A percentile compares a stretch with the other conserved stretches of the same genome.
Evolutionary conservation across 2,888 invertebrate genomes (phyloP).

Genomic region (Pseudolycoriella hygida): DNA sequence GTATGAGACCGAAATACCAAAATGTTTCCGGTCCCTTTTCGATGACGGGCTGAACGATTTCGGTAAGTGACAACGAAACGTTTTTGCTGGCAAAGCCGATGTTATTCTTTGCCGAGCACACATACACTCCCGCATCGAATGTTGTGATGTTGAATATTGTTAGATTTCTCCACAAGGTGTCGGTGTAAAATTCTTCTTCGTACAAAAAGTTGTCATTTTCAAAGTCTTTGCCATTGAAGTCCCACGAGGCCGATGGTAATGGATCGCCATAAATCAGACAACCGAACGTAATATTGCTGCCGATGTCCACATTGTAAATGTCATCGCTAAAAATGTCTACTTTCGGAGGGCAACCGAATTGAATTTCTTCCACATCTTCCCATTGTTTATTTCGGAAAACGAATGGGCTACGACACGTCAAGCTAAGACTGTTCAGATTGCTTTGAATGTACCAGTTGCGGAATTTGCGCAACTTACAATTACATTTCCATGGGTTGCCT

Average conservation of each 20-base stretch:
- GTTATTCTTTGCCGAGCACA: conserved; percentile 36
- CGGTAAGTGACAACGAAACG: conserved; percentile 43
- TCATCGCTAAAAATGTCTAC: conserved; percentile 43
- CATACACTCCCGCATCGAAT: conserved; percentile 68
- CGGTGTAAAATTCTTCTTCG: conserved; percentile 24
- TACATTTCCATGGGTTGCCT: conserved; percentile 81
- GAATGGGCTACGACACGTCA: conserved; percentile 55
- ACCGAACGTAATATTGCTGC: conserved; percentile 63
- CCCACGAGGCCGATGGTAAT: conserved; percentile 66
- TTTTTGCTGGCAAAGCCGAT: conserved; percentile 33
- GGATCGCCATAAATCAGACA: conserved; percentile 73
- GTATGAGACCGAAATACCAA: conserved; percentile 53
- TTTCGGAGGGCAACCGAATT: conserved; percentile 69
- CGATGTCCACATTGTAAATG: conserved; percentile 49
- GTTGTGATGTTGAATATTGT: conserved; percentile 69
- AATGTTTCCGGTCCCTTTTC: conserved; percentile 55
- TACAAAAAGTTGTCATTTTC: conserved; percentile 35
- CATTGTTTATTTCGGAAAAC: conserved; percentile 52
- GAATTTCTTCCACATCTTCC: conserved; percentile 54
- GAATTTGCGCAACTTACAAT: conserved; percentile 69
- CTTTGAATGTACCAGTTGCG: conserved; percentile 67
- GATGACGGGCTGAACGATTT: conserved; percentile 36
- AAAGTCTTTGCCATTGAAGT: conserved; percentile 52
- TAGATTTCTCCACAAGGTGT: conserved; percentile 53
- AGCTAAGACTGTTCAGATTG: conserved; percentile 56